Base-by-base conservation (phyloP, 2,797 vertebrate species). In the Onychomys arenicola region DNA sequence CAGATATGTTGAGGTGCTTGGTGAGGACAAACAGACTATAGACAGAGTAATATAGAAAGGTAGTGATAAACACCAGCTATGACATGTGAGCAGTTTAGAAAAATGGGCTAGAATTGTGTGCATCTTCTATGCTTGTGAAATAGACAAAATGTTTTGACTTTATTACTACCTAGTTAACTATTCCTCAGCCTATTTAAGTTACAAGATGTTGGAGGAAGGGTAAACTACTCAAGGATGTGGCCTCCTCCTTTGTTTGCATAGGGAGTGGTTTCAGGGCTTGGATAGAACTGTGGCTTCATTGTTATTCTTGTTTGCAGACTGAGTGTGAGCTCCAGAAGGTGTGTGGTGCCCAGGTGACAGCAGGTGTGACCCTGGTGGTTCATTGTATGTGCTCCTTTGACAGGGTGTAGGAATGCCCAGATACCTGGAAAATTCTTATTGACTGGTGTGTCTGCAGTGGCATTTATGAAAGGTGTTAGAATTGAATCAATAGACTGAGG, bases 21-120 rank as follows among this genome's bases (percentile, higher is more conserved):
- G 40, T 94, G 67, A 65, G 73, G 80, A 29, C 29, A 52, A 78
- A 96, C 16, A 57, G 67, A 73, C 63, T 67, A 67, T 9, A 43
- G 57, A 80, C 46, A 37, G 37, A 29, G 14, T 40, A 37, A 57
- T 73, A 71, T 1, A 69, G 32, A 23, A 77, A 78, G 23, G 17
- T 65, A 71, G 32, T 37, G 55, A 59, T 73, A 25, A 84, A 92
- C 43, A 73, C 10, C 21, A 71, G 19, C 63, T 37, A 71, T 27
- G 17, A 21, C 63, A 67, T 16, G 0, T 92, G 76, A 81, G 29
- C 59, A 82, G 37, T 89, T 94, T 11, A 32, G 55, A 65, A 84
- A 78, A 37, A 43, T 89, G 32, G 52, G 34, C 32, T 46, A 16
- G 19, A 85, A 80, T 9, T 17, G 27, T 80, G n/a, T 59, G 32